phyloP scores from a whole-genome alignment of 2,888 invertebrate genomes.

The Melinaea marsaeus region DNA sequence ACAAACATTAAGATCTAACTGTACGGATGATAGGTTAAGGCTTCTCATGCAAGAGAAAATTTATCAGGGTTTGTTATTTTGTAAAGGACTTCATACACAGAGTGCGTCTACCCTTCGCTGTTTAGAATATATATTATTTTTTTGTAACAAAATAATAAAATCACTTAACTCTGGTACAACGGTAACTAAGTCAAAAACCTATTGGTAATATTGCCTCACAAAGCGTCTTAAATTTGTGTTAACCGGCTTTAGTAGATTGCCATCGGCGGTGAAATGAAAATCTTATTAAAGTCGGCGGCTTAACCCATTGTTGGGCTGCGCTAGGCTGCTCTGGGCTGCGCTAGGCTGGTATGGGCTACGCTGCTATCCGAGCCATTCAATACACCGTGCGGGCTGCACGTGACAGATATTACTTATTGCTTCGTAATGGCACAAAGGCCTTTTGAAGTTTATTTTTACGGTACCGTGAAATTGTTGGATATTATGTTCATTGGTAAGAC shows the following conservation, averaged over 20 bases:
- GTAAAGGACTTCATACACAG: background rate
- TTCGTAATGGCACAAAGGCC: conserved; percentile 10
- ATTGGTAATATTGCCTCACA: conserved; percentile 6
- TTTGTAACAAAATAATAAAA: too few species aligned
- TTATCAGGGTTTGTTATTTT: background rate
- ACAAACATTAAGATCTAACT: too few species aligned
- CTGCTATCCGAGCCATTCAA: conserved; percentile 18
- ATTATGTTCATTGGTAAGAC: conserved; percentile 8
- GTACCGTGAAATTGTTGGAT: conserved; percentile 12
- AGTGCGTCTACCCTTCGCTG: too few species aligned
- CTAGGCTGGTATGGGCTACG: background rate
- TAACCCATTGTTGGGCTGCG: conserved; percentile 22
- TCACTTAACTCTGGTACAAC: too few species aligned
- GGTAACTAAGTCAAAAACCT: background rate
- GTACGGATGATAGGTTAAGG: too few species aligned
- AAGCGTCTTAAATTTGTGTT: conserved; percentile 14
- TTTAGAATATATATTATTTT: too few species aligned
- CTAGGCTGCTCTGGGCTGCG: conserved; percentile 10
- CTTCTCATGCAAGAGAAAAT: too few species aligned
- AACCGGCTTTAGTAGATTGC: conserved; percentile 20
- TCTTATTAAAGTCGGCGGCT: conserved; percentile 27
- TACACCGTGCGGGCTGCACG: conserved; percentile 23
- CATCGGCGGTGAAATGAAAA: conserved; percentile 25
- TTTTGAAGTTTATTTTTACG: conserved; percentile 6
- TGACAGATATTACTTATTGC: conserved; percentile 29